Evolutionary conservation across 1,140 invertebrate genomes (phyloP), one percentile per base, ranked within the genome.

Genomic region (Drosophila parabipectinata): DNA sequence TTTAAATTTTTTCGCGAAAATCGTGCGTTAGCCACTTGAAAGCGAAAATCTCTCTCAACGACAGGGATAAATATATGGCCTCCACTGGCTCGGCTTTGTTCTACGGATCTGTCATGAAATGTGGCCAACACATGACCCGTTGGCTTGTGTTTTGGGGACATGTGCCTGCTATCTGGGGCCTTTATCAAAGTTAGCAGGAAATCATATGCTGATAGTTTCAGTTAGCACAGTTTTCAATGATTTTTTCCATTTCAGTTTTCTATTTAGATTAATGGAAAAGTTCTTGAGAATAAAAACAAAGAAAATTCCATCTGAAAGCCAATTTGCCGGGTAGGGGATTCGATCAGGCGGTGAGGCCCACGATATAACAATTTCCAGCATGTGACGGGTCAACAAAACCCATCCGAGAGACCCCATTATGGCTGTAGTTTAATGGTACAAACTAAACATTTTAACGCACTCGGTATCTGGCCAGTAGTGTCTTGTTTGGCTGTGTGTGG

Each of bases 1-100:
- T 82, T 83, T 82, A 76, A 77, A 77, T 79, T 83, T 88, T 82
- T 88, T 87, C 76, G 79, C 83, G 79, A 79, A 83, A 83, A 87
- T 39, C 67, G 52, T 54, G 58, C 39, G 48, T 56, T 55, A 44
- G 61, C 59, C 83, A 87, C 79, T 85, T 68, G 82, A 78, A 85
- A 68, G 61, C 56, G 51, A 87, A 84, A 85, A 82, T 80, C 51
- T 68, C 41, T 69, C 41, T 28, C 8, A 15, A 3, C 41, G 41
- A 37, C 41, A 18, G 41, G 41, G 41, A 44, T 15, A 14, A 44
- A 48, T 45, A 21, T 55, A 54, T 30, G 61, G 54, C 57, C 58
- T 28, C 41, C 51, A 37, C 51, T 54, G 41, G n/a, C 64, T 59
- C 37, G 41, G 39, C 48, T 59, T 68, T 76, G 71, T 55, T 73